These are phyloP conservation scores for Oryzias woworae DNA, from an alignment of 2,113 vertebrate species.

Conservation along the genomic window DNA sequence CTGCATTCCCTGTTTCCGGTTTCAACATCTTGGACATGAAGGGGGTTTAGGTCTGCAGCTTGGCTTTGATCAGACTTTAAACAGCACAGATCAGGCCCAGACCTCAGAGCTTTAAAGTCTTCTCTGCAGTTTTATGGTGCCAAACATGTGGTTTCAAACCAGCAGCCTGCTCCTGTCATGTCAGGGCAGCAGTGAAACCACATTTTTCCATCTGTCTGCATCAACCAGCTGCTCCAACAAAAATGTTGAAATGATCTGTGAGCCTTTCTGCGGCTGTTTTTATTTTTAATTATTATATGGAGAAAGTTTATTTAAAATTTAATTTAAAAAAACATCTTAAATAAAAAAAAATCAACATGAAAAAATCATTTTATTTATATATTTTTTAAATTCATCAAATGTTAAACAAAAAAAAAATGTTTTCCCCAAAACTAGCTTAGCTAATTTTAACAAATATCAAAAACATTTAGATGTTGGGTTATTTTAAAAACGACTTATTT, in stretches of 20 bases:
- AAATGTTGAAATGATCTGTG: no score
- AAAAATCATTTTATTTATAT: no score
- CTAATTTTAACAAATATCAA: neutral
- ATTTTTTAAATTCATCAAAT: no score
- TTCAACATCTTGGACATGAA: neutral
- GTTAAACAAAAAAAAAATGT: no score
- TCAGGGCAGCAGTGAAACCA: conserved; percentile 32
- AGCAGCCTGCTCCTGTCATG: conserved; percentile 46
- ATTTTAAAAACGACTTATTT: no score
- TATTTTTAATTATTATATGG: no score
- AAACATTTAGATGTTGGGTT: neutral
- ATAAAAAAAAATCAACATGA: no score
- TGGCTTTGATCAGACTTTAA: conserved; percentile 12
- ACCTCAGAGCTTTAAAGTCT: conserved; percentile 29
- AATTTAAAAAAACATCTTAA: no score
- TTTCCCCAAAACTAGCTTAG: no score
- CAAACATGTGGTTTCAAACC: conserved; percentile 52
- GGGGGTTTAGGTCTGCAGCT: neutral
- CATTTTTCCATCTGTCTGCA: conserved; percentile 10
- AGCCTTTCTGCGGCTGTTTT: no score
- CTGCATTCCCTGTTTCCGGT: neutral
- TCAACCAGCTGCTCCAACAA: neutral
- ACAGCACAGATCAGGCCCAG: conserved; percentile 31
- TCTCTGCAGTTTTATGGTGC: conserved; percentile 34
- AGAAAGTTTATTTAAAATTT: no score